phyloP scores from a whole-genome alignment of 2,113 vertebrate genomes.

The Ciconia boyciana region DNA sequence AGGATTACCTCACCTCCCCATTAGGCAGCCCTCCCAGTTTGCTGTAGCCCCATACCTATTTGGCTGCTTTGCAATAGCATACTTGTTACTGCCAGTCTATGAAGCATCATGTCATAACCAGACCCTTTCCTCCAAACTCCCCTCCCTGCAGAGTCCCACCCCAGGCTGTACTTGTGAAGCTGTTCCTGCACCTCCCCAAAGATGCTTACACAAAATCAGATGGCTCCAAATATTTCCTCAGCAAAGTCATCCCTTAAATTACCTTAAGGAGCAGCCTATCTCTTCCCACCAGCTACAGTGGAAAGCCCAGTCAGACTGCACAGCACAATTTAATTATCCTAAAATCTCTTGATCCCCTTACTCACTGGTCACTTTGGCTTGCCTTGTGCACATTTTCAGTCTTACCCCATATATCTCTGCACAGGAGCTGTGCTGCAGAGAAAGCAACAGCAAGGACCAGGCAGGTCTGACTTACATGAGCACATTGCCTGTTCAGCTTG shows the following conservation, averaged over 20 bases:
- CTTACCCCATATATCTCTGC: background rate
- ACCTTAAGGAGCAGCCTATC: background rate
- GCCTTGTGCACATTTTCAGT: rapidly evolving
- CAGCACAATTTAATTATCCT: background rate
- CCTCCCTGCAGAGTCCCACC: background rate
- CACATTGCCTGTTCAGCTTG: background rate
- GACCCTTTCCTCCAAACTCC: background rate
- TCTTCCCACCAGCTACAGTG: background rate
- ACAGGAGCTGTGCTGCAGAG: background rate
- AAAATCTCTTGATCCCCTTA: background rate
- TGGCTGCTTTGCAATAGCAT: background rate
- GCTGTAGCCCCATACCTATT: background rate
- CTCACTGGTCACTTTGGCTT: background rate
- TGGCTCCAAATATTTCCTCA: background rate
- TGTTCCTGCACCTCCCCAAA: background rate
- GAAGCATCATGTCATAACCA: background rate
- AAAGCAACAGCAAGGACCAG: background rate
- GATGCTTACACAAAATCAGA: background rate
- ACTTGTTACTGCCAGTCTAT: background rate
- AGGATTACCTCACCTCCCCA: background rate
- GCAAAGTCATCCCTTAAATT: background rate
- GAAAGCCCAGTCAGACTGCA: background rate
- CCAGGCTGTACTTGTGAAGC: background rate
- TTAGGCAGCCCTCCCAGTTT: background rate
- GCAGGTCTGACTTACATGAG: background rate